A percentile compares a stretch with the other conserved stretches of the same genome.
These are phyloP conservation scores for Rhegmatorhina hoffmannsi DNA, from an alignment of 2,113 vertebrate genomes.

Conservation along the genomic window DNA sequence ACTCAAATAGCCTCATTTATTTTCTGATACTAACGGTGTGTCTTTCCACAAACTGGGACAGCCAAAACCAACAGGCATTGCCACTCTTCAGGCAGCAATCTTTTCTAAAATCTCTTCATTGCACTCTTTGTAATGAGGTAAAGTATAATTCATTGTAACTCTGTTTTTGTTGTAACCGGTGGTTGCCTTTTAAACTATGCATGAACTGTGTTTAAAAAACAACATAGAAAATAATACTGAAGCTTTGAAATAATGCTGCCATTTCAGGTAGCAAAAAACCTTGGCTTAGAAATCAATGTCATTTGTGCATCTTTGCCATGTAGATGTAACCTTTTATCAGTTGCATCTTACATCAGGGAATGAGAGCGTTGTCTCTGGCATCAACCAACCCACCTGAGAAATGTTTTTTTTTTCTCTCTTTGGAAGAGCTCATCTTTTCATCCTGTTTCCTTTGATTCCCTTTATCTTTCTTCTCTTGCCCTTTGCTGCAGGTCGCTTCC, in stretches of 20 bases:
- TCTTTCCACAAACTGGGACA: not conserved
- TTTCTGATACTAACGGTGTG: not conserved
- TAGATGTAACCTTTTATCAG: slow-evolving; percentile 1
- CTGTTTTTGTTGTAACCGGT: not conserved
- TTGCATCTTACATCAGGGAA: not conserved
- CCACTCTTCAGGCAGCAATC: not conserved
- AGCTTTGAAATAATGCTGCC: not conserved
- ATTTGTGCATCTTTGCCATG: not conserved
- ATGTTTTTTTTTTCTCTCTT: not conserved
- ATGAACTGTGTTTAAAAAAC: not conserved
- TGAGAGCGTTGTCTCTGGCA: not conserved
- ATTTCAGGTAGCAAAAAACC: not conserved
- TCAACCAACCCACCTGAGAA: not conserved
- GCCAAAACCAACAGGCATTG: not conserved
- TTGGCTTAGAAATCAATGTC: slow-evolving; percentile 15
- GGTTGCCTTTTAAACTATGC: not conserved
- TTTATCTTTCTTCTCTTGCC: slow-evolving; percentile 15
- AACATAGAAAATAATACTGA: not conserved
- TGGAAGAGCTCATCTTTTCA: not conserved
- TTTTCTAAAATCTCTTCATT: not conserved
- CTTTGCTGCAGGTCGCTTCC: not conserved
- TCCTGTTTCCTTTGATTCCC: not conserved
- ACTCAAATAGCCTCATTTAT: not conserved
- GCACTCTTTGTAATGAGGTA: not conserved
- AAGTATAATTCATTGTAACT: not conserved